Conservation (phyloP, 2,113 vertebrate genomes). For the Toxotes chatareus region DNA sequence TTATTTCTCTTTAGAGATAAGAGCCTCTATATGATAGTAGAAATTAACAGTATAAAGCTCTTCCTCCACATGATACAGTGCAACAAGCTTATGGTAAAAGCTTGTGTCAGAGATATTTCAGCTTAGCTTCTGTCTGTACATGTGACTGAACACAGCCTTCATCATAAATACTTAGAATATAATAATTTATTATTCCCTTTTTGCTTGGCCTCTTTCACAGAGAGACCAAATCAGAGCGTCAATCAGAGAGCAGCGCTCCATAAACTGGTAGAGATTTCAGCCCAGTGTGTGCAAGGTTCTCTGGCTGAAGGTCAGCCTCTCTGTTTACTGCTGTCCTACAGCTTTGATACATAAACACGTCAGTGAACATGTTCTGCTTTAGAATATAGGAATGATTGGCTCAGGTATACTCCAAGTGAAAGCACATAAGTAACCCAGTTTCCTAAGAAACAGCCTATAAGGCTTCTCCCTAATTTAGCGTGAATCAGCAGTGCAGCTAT, state of each 20-base stretch:
- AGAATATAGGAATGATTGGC: background rate
- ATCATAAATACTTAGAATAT: background rate
- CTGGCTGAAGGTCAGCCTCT: constrained; percentile 18
- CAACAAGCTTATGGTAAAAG: constrained; percentile 25
- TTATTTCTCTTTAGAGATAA: constrained; percentile 37
- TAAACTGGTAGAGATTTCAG: constrained; percentile 3
- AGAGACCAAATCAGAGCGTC: constrained; percentile 2
- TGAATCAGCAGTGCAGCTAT: constrained; percentile 58
- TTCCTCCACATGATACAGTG: constrained; percentile 21
- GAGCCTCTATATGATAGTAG: background rate
- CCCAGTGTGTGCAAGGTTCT: constrained; percentile 16
- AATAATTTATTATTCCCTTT: background rate
- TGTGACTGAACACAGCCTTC: background rate
- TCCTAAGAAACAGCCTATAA: constrained; percentile 29
- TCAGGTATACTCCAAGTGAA: background rate
- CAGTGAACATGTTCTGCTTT: background rate
- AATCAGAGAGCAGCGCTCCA: background rate
- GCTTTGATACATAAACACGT: constrained; percentile 1
- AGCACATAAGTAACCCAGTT: constrained; percentile 33
- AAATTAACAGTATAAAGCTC: constrained; percentile 25
- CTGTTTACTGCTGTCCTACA: background rate
- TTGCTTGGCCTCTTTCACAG: background rate
- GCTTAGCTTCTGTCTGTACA: background rate
- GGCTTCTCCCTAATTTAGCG: constrained; percentile 33
- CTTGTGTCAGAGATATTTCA: constrained; percentile 15